These are phyloP conservation scores for zebrafish (Danio rerio) DNA, from an alignment of 2,113 vertebrate species.

Conservation along the genomic window DNA sequence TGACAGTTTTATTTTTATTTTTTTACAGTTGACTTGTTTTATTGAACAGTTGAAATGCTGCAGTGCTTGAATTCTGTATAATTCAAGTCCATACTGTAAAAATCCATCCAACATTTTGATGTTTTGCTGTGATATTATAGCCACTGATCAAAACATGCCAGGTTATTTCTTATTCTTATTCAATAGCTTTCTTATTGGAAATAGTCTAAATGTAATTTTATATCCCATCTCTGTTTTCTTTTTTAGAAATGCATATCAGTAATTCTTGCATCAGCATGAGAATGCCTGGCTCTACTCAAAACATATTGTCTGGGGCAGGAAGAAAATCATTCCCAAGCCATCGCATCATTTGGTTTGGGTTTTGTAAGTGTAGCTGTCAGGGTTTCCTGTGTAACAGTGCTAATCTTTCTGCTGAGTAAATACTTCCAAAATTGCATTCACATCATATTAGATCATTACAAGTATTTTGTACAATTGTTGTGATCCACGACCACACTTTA, in stretches of 20 bases:
- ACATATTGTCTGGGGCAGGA: background rate
- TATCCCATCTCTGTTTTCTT: no score
- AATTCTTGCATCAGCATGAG: background rate
- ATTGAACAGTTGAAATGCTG: conserved; percentile 27
- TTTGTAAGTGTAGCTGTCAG: background rate
- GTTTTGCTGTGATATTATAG: background rate
- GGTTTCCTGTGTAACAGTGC: conserved; percentile 11
- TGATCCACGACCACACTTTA: no score
- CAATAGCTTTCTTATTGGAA: no score
- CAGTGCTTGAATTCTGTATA: background rate
- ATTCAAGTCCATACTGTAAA: background rate
- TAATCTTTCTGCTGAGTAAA: conserved; percentile 2
- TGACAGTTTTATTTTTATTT: no score
- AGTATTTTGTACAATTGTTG: no score
- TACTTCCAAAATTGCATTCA: background rate
- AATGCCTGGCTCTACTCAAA: background rate
- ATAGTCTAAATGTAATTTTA: no score
- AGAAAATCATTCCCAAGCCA: background rate
- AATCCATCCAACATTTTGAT: background rate
- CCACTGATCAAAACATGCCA: background rate
- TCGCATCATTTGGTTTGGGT: background rate
- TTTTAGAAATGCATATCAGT: background rate
- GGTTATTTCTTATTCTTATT: background rate
- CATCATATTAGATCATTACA: background rate
- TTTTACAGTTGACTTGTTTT: background rate